Base-by-base conservation (phyloP, 2,888 invertebrate genomes). In the Dendrolimus houi region DNA sequence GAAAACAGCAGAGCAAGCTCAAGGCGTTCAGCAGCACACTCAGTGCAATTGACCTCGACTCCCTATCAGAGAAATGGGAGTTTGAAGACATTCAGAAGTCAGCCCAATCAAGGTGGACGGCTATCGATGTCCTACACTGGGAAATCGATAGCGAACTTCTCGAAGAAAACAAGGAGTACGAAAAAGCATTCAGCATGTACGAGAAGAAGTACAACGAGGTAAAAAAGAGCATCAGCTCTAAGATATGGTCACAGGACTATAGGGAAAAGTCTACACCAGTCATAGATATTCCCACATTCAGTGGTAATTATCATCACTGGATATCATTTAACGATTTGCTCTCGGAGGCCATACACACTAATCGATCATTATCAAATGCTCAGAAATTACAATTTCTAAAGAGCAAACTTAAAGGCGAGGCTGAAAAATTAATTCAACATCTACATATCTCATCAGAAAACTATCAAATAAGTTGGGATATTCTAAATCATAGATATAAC, bases 91-190 rank as follows among this genome's bases (percentile, higher is more conserved):
- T 55, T 1, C 41, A 59, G 10, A 54, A 52, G 41, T 54, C 58
- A 1, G 47, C 62, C 9, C 52, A 64, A 6, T 42, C 60, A 0
- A 64, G n/a, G n/a, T n/a, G n/a, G n/a, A n/a, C n/a, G n/a, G n/a
- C n/a, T n/a, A n/a, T n/a, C n/a, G n/a, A n/a, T 53, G 41, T 57
- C 9, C 57, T 63, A n/a, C 63, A 64, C 57, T 64, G 60, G 62
- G 59, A 66, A n/a, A 58, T 65, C 9, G 64, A 64, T 40, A 60
- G 62, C 52, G 58, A 62, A 42, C n/a, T 60, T 1, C 13, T 58
- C 17, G 59, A 40, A n/a, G 57, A 58, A 17, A 57, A 62, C 55
- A 29, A 57, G n/a, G 58, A 60, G 10, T 63, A 62, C 17, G 62
- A 63, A 13, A 41, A n/a, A n/a, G 55, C 13, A 0, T 66, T 54